Conservation (phyloP, 2,888 invertebrate genomes). For the Cephus pulcher region DNA sequence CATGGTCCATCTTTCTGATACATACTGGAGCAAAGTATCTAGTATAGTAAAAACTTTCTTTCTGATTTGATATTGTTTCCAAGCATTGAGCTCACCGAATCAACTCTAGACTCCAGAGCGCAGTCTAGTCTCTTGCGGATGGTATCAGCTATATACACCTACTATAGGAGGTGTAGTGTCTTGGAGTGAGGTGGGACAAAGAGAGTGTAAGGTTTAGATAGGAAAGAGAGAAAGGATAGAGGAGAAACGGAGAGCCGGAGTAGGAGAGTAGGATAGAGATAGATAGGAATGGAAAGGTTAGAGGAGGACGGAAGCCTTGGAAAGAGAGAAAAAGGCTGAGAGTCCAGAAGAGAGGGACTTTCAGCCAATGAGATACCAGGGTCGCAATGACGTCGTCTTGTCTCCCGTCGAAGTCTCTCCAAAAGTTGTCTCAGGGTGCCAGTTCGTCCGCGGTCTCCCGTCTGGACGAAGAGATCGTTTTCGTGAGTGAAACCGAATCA, state of each 20-base stretch:
- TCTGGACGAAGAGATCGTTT: constrained; percentile 50
- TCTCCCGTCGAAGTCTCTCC: constrained; percentile 55
- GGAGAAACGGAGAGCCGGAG: constrained; percentile 9
- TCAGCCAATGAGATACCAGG: constrained; percentile 55
- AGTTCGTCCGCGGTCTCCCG: constrained; percentile 65
- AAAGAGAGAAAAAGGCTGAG: constrained; percentile 20
- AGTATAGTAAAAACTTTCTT: not conserved
- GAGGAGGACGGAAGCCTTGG: constrained; percentile 37
- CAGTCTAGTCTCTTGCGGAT: constrained; percentile 7
- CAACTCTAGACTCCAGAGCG: not conserved
- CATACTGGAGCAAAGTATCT: constrained; percentile 13
- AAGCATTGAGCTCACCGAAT: constrained; percentile 37
- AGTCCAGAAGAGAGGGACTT: constrained; percentile 29
- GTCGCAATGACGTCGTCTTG: constrained; percentile 56
- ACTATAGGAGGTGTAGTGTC: not conserved
- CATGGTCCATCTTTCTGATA: not conserved
- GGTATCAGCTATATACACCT: not conserved
- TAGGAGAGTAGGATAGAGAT: constrained; percentile 13
- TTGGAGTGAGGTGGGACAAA: not conserved
- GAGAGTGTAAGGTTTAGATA: not conserved
- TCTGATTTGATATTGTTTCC: constrained; percentile 26
- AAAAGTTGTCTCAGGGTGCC: constrained; percentile 54
- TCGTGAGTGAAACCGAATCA: constrained; percentile 43
- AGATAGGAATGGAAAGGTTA: constrained; percentile 23
- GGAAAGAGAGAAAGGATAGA: constrained; percentile 5